Conservation (phyloP, 92 coral and sea anemone genomes). For the Parazoanthus swiftii region DNA sequence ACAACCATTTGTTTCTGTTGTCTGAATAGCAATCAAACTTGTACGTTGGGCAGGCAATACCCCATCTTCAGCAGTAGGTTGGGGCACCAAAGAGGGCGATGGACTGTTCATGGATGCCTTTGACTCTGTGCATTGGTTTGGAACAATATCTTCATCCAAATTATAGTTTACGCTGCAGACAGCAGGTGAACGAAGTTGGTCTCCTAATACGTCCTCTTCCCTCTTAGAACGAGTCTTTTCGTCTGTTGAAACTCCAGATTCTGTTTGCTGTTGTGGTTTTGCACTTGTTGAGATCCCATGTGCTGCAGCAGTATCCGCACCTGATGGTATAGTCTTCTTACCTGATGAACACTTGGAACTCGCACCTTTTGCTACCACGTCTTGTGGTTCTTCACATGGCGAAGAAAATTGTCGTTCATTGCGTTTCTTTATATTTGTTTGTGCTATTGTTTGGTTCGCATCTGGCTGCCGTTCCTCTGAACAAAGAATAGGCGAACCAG, state of each 20-base stretch:
- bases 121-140: slow-evolving; percentile 17
- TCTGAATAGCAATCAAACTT: neutral
- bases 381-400: neutral
- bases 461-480: neutral
- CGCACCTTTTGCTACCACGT: slow-evolving; percentile 11
- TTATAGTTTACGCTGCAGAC: neutral
- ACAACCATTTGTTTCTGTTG: neutral
- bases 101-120: neutral
- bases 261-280: neutral
- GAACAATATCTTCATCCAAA: neutral
- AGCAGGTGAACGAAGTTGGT: neutral
- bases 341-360: neutral
- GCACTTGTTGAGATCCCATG: neutral
- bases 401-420: neutral
- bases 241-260: too few species aligned
- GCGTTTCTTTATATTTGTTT: neutral
- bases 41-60: neutral
- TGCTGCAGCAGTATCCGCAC: neutral
- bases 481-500: neutral
- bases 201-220: neutral
- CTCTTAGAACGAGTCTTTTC: neutral
- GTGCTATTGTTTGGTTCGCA: neutral
- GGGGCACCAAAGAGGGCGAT: neutral
- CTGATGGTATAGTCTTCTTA: neutral
- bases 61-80: neutral